phyloP scores from a whole-genome alignment of 2,888 invertebrate species.

The Allygus modestus region DNA sequence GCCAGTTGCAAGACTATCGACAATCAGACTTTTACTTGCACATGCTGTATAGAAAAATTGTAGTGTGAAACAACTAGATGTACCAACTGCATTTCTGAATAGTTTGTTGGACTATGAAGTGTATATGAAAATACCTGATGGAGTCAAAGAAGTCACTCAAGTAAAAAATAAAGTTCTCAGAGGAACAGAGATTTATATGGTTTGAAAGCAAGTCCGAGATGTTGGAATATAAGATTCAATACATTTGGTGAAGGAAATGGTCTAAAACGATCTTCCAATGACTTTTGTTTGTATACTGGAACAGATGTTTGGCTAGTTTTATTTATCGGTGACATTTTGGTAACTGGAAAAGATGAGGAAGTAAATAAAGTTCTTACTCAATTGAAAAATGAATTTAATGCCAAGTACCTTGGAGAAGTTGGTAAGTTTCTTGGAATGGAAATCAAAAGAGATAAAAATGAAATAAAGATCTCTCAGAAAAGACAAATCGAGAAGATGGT shows the following conservation, averaged over 20 bases:
- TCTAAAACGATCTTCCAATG: conserved; percentile 1
- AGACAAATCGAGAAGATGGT: conserved; percentile 7
- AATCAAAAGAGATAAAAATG: too few species aligned
- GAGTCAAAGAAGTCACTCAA: neutral
- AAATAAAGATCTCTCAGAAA: neutral
- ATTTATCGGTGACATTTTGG: conserved; percentile 36
- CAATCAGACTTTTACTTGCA: conserved; percentile 69
- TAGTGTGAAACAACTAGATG: conserved; percentile 71
- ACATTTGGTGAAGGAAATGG: neutral
- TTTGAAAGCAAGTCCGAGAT: conserved; percentile 42
- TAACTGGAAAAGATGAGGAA: conserved; percentile 32
- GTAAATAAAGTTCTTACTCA: conserved; percentile 11
- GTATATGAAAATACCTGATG: conserved; percentile 68
- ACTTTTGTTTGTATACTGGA: conserved; percentile 39
- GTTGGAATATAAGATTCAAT: conserved; percentile 45
- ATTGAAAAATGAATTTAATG: conserved; percentile 33
- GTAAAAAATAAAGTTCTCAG: conserved; percentile 18
- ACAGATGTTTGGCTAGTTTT: conserved; percentile 45
- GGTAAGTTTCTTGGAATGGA: too few species aligned
- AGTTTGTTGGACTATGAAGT: conserved; percentile 70
- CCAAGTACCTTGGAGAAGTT: conserved; percentile 34
- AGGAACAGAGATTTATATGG: conserved; percentile 53
- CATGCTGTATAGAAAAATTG: conserved; percentile 67
- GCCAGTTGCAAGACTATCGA: conserved; percentile 69
- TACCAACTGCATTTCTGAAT: conserved; percentile 71